Conservation (phyloP, 2,797 vertebrate genomes). For the Eutrigla gurnardus region DNA sequence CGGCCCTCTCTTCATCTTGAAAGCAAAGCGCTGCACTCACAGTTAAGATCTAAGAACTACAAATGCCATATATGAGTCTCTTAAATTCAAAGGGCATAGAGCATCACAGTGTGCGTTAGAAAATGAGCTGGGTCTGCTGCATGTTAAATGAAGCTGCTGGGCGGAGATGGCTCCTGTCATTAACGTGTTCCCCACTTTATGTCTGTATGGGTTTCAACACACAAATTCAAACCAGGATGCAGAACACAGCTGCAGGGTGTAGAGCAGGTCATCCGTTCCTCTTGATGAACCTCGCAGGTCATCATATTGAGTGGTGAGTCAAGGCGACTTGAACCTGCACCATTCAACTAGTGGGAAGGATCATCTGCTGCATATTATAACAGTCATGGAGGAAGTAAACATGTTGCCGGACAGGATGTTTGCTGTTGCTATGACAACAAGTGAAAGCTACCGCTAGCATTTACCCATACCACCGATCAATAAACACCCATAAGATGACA, state of each 20-base stretch:
- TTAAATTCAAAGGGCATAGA: conserved; percentile 68
- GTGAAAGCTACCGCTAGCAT: too few relatives aligned
- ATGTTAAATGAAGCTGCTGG: conserved; percentile 32
- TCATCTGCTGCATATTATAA: not conserved
- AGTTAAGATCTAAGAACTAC: conserved; percentile 59
- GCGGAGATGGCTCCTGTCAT: conserved; percentile 14
- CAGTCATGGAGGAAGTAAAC: too few relatives aligned
- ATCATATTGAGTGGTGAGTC: conserved; percentile 24
- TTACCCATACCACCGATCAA: too few relatives aligned
- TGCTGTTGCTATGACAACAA: too few relatives aligned
- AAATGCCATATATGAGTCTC: conserved; percentile 49
- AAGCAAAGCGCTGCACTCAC: conserved; percentile 39
- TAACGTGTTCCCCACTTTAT: not conserved
- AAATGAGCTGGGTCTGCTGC: conserved; percentile 36
- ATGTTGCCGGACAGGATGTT: too few relatives aligned
- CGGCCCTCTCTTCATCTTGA: conserved; percentile 46
- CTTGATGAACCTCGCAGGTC: conserved; percentile 30
- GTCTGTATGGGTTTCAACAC: conserved; percentile 25
- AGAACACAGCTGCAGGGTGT: not conserved
- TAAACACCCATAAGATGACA: too few relatives aligned
- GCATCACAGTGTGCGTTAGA: conserved; percentile 54
- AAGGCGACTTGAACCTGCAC: conserved; percentile 3
- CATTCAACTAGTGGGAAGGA: conserved; percentile 24
- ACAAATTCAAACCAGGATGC: conserved; percentile 1
- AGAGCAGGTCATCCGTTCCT: conserved; percentile 18